Evolutionary conservation across 2,888 invertebrate species (phyloP).

Genomic region (Eupeodes latifasciatus): DNA sequence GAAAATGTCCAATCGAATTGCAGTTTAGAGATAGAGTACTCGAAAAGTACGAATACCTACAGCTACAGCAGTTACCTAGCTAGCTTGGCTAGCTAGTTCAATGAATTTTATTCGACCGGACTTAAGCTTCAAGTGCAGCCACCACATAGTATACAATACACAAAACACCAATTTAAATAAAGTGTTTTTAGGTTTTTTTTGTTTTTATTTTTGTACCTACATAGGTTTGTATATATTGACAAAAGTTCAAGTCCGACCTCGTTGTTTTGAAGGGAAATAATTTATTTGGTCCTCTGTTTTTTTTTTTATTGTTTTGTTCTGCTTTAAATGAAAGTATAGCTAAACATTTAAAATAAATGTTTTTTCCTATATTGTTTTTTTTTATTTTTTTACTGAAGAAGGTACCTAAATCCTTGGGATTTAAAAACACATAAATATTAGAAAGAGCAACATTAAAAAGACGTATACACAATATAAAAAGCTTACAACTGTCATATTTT

Average conservation of each 20-base stretch:
- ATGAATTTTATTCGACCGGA: conserved; percentile 66
- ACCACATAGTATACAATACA: conserved; percentile 15
- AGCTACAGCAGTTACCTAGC: too few relatives aligned
- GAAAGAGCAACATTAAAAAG: too few relatives aligned
- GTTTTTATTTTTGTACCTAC: background rate
- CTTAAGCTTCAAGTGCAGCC: conserved; percentile 30
- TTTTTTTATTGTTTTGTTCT: background rate
- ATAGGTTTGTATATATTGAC: background rate
- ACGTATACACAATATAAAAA: too few relatives aligned
- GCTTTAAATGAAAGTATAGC: conserved; percentile 32
- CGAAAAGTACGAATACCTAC: too few relatives aligned
- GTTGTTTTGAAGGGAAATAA: conserved; percentile 23
- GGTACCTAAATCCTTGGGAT: background rate
- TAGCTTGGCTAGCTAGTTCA: conserved; percentile 33
- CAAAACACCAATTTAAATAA: conserved; percentile 44
- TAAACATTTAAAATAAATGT: too few relatives aligned
- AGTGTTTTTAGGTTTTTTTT: conserved; percentile 11
- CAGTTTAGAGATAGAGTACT: background rate
- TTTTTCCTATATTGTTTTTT: background rate
- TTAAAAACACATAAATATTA: background rate
- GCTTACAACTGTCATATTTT: background rate
- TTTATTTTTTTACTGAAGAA: background rate
- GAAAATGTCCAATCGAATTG: conserved; percentile 67
- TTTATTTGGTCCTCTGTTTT: conserved; percentile 44
- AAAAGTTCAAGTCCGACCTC: background rate